phyloP scores from a whole-genome alignment of 2,113 vertebrate species.

The Gobius niger region DNA sequence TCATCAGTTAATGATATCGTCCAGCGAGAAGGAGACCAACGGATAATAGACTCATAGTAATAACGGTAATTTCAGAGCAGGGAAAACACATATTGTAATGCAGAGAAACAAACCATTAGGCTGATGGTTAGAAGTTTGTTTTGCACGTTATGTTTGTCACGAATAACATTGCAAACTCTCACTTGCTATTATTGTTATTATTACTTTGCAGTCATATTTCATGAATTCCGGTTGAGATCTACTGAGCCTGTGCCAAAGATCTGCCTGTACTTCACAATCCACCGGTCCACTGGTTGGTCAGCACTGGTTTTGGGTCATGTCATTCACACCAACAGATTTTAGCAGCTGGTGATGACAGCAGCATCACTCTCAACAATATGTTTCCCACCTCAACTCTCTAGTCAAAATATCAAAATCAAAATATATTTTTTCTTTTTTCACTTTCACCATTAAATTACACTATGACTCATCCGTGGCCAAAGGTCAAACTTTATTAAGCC shows the following conservation, averaged over 20 bases:
- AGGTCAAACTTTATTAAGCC: constrained; percentile 16
- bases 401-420: too few species aligned
- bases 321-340: too few species aligned
- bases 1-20: constrained; percentile 16
- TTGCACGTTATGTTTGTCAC: not conserved
- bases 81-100: not conserved
- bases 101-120: constrained; percentile 3
- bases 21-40: not conserved
- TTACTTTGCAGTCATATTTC: not conserved
- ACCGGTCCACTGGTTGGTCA: too few species aligned
- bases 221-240: too few species aligned
- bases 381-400: too few species aligned
- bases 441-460: constrained; percentile 1
- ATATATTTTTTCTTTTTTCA: not conserved
- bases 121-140: not conserved
- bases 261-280: too few species aligned
- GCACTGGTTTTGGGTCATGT: too few species aligned
- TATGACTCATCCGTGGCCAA: constrained; percentile 11
- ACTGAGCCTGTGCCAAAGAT: too few species aligned
- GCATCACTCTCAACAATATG: too few species aligned
- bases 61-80: constrained; percentile 2
- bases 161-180: not conserved
- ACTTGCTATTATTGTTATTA: not conserved
- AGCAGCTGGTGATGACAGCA: too few species aligned
- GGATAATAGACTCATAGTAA: not conserved